These are phyloP conservation scores for Lepisosteus osseus DNA, from an alignment of 2,113 vertebrate species.

Conservation along the genomic window DNA sequence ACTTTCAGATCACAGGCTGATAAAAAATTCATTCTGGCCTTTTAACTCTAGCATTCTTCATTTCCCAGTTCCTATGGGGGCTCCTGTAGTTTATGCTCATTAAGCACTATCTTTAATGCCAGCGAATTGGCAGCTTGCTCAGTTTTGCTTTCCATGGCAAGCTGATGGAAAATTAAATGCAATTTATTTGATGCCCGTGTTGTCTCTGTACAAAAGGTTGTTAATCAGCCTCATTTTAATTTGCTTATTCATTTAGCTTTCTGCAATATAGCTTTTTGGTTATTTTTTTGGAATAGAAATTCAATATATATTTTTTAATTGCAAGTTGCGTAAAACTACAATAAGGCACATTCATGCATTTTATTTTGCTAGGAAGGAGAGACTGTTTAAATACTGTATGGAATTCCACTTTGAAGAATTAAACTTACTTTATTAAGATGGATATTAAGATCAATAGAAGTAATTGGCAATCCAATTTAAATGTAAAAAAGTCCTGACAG, in stretches of 20 bases:
- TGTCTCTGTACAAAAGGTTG: not conserved
- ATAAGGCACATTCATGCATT: no score
- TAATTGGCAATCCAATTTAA: no score
- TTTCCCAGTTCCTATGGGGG: not conserved
- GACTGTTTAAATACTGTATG: no score
- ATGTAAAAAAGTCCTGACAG: no score
- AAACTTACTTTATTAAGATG: no score
- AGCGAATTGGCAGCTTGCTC: not conserved
- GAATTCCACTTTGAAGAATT: no score
- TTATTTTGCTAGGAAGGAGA: no score
- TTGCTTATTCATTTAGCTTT: not conserved
- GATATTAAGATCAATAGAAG: no score
- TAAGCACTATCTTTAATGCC: slow-evolving; percentile 3
- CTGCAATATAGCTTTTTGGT: no score
- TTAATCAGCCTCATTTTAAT: not conserved
- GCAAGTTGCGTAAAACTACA: no score
- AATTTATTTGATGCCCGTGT: not conserved
- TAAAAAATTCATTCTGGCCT: slow-evolving; percentile 11
- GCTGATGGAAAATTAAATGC: not conserved
- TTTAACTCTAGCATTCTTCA: not conserved
- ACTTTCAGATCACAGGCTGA: not conserved
- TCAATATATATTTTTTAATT: no score
- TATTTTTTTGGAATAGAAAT: no score
- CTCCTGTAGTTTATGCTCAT: slow-evolving; percentile 6
- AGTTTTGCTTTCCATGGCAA: not conserved